phyloP scores from a whole-genome alignment of 2,113 vertebrate species.

The Tragelaphus scriptus region DNA sequence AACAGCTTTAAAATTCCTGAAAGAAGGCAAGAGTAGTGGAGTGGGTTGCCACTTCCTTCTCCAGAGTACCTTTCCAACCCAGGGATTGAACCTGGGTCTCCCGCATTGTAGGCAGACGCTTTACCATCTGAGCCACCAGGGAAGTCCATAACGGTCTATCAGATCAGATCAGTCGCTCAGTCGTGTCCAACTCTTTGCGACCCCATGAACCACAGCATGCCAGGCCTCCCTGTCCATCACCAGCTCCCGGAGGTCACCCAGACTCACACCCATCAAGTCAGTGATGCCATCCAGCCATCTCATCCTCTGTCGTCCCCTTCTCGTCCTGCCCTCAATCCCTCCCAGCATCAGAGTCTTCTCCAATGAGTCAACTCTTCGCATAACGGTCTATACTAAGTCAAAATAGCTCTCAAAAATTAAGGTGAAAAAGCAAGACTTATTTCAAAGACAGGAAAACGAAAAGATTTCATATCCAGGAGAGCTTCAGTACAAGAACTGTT shows the following conservation, averaged over 20 bases:
- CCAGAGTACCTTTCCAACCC: background rate
- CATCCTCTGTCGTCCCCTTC: too few relatives aligned
- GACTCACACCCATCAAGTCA: too few relatives aligned
- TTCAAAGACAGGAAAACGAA: background rate
- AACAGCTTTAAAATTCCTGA: background rate
- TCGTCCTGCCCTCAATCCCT: too few relatives aligned
- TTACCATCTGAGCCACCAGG: background rate
- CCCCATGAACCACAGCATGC: too few relatives aligned
- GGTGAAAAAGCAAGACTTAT: background rate
- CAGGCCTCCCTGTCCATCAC: too few relatives aligned
- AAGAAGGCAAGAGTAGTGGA: background rate
- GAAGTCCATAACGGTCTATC: background rate
- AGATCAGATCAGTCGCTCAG: too few relatives aligned
- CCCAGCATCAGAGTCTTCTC: too few relatives aligned
- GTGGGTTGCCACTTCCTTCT: background rate
- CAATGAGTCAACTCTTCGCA: too few relatives aligned
- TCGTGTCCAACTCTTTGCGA: too few relatives aligned
- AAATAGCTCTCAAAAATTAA: conserved; percentile 8
- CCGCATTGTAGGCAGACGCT: background rate
- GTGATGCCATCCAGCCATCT: too few relatives aligned
- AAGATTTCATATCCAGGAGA: background rate
- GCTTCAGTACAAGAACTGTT: background rate
- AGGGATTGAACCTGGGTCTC: background rate
- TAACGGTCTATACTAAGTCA: background rate
- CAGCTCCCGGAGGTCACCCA: too few relatives aligned